phyloP scores from a whole-genome alignment of 2,797 vertebrate genomes.

The Malacoctenus gilli region DNA sequence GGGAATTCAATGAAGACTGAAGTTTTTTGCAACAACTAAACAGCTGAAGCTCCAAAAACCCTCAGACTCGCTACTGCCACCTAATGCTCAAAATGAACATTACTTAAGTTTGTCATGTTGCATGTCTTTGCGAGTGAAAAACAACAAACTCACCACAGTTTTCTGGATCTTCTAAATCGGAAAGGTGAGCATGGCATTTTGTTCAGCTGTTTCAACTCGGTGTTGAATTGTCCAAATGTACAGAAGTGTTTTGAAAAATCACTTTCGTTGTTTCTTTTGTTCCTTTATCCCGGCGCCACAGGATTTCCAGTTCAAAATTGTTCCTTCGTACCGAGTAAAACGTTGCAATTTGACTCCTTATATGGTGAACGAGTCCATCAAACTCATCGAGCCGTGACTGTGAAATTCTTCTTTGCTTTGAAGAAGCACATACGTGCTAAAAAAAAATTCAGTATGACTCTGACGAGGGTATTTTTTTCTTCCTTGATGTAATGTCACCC shows the following conservation, averaged over 20 bases:
- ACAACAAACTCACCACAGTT: slow-evolving; percentile 75
- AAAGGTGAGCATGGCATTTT: slow-evolving; percentile 80
- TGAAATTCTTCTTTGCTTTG: slow-evolving; percentile 25
- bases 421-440: slow-evolving; percentile 8
- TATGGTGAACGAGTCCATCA: too few species aligned
- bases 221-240: slow-evolving; percentile 7
- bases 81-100: too few species aligned
- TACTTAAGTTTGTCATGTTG: too few species aligned
- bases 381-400: slow-evolving; percentile 13
- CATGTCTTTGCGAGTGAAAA: too few species aligned
- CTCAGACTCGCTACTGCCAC: too few species aligned
- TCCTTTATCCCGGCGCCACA: slow-evolving; percentile 4
- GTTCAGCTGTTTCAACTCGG: slow-evolving; percentile 11
- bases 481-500: slow-evolving; percentile 23
- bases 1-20: too few species aligned
- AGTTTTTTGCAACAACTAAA: too few species aligned
- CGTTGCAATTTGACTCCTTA: too few species aligned
- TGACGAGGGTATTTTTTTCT: slow-evolving; percentile 24
- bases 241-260: slow-evolving; percentile 10
- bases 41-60: too few species aligned
- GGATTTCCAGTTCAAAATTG: slow-evolving; percentile 13
- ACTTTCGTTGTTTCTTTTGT: slow-evolving; percentile 15
- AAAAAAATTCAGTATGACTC: slow-evolving; percentile 19
- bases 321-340: slow-evolving; percentile 13
- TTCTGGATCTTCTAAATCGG: slow-evolving; percentile 70